Evolutionary conservation across 2,888 invertebrate species (phyloP).

Genomic region (Xestia rhomboidea): DNA sequence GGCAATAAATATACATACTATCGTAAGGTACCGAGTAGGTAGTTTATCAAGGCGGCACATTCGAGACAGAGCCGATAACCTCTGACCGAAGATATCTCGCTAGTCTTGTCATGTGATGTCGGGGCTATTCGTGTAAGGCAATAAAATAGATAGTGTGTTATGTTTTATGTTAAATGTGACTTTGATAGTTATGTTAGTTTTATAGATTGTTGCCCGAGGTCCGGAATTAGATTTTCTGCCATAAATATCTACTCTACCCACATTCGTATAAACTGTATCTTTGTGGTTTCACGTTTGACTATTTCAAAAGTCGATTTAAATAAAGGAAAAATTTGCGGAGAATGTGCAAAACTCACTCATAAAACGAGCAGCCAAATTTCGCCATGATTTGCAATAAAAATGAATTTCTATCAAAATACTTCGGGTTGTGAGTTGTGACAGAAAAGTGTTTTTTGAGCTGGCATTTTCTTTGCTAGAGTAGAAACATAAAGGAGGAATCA

Average conservation of each 20-base stretch:
- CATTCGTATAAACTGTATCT: background rate
- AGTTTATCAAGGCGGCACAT: conserved; percentile 63
- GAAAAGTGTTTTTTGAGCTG: background rate
- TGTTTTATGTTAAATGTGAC: conserved; percentile 37
- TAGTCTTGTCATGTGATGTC: conserved; percentile 43
- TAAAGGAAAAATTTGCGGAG: background rate
- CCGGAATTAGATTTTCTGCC: conserved; percentile 8
- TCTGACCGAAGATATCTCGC: conserved; percentile 62
- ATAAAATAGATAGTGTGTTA: conserved; percentile 39
- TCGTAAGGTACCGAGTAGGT: conserved; percentile 43
- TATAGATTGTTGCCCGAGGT: conserved; percentile 40
- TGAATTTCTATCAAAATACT: background rate
- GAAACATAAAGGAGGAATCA: background rate
- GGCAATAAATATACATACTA: background rate
- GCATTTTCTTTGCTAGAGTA: background rate
- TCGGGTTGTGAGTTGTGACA: background rate
- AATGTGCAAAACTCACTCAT: background rate
- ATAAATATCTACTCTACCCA: background rate
- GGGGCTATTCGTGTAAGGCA: conserved; percentile 23
- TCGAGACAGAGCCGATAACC: conserved; percentile 62
- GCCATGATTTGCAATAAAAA: background rate
- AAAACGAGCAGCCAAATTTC: background rate
- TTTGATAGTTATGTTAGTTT: conserved; percentile 12
- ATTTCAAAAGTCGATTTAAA: background rate
- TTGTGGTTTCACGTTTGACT: background rate